Conservation (phyloP, 2,888 invertebrate genomes). For the Lysandra bellargus region DNA sequence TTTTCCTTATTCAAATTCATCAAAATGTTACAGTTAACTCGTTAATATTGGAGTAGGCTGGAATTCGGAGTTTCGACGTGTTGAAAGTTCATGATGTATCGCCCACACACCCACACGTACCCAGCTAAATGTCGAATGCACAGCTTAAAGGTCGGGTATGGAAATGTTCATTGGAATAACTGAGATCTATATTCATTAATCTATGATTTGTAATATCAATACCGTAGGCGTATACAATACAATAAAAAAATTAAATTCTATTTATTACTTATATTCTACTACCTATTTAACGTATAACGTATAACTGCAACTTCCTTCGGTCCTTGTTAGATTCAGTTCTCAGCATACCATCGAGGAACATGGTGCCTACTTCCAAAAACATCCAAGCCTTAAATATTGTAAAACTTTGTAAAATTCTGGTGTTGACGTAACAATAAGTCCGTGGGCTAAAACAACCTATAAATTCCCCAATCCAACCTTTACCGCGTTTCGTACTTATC, state of each 20-base stretch:
- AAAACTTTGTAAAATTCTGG: background rate
- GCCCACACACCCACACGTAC: background rate
- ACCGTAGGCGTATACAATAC: too few relatives aligned
- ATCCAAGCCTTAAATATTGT: background rate
- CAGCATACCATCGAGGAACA: too few relatives aligned
- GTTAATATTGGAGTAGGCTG: background rate
- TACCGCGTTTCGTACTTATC: background rate
- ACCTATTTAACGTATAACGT: too few relatives aligned
- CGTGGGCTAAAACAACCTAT: background rate
- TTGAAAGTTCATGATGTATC: slow-evolving; percentile 1
- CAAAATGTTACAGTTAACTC: background rate
- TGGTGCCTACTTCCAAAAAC: too few relatives aligned
- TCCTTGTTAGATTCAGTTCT: too few relatives aligned
- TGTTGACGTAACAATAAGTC: background rate
- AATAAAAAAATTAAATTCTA: too few relatives aligned
- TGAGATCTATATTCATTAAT: background rate
- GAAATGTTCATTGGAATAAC: background rate
- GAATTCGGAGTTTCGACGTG: background rate
- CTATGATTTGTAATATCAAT: too few relatives aligned
- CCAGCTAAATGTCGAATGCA: background rate
- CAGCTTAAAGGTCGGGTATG: background rate
- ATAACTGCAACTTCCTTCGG: too few relatives aligned
- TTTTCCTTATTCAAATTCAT: background rate
- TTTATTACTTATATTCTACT: too few relatives aligned
- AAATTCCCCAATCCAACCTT: background rate